phyloP scores from a whole-genome alignment of 2,888 invertebrate species.

The Andrena camellia region DNA sequence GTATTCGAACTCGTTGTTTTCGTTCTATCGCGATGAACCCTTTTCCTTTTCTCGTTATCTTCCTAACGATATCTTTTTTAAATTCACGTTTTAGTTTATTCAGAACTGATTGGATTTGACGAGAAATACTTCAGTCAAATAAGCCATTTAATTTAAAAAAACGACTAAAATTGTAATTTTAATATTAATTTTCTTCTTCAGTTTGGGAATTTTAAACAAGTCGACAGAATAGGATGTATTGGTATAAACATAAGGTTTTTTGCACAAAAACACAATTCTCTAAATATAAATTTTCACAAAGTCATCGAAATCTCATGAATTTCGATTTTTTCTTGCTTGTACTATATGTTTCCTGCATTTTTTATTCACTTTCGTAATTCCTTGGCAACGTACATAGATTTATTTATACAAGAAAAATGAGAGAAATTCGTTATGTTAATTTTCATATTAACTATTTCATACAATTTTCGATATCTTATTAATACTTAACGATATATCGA shows the following conservation, averaged over 20 bases:
- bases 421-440: too few relatives aligned
- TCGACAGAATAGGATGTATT: too few relatives aligned
- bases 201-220: background rate
- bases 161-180: background rate
- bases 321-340: too few relatives aligned
- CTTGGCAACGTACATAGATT: too few relatives aligned
- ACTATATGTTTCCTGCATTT: background rate
- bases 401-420: too few relatives aligned
- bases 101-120: background rate
- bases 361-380: background rate
- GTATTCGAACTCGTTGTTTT: background rate
- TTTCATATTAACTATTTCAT: background rate
- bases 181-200: background rate
- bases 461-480: too few relatives aligned
- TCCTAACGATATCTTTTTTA: background rate
- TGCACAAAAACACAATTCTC: too few relatives aligned
- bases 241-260: too few relatives aligned
- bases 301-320: background rate
- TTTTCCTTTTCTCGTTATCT: background rate
- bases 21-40: background rate
- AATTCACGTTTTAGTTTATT: background rate
- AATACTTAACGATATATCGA: too few relatives aligned
- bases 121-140: background rate
- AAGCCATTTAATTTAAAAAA: background rate
- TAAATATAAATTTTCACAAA: too few relatives aligned